These are phyloP conservation scores for Oenanthe melanoleuca DNA, from an alignment of 2,113 vertebrate species.

Conservation along the genomic window DNA sequence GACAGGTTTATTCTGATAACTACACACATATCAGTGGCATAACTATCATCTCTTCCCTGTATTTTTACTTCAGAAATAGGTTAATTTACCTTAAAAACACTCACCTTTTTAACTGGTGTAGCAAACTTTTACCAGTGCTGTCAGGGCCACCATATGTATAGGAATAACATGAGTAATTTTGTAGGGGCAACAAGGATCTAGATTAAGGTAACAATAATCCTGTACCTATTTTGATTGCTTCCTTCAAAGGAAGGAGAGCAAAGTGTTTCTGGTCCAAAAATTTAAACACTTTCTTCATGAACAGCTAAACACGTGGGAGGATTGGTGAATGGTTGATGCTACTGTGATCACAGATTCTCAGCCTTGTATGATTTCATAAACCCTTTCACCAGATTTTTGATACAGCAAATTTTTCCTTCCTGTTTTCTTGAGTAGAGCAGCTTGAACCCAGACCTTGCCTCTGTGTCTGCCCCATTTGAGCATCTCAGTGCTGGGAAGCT, in stretches of 20 bases:
- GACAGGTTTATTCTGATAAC: neutral
- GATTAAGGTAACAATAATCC: neutral
- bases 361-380: neutral
- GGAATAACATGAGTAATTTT: neutral
- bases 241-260: neutral
- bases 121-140: neutral
- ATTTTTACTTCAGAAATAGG: neutral
- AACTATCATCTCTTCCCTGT: neutral
- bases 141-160: neutral
- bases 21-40: neutral
- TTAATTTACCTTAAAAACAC: neutral
- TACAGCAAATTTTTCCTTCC: neutral
- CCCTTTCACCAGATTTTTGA: neutral
- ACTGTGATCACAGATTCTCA: neutral
- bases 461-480: neutral
- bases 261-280: neutral
- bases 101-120: neutral
- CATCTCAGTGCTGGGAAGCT: neutral
- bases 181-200: neutral
- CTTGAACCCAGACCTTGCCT: neutral
- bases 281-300: neutral
- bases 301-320: neutral
- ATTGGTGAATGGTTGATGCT: neutral
- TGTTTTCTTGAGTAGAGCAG: neutral
- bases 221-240: neutral